A percentile compares a stretch with the other conserved stretches of the same genome.
phyloP scores from a whole-genome alignment of 1,140 invertebrate species.

The Riptortus pedestris region DNA sequence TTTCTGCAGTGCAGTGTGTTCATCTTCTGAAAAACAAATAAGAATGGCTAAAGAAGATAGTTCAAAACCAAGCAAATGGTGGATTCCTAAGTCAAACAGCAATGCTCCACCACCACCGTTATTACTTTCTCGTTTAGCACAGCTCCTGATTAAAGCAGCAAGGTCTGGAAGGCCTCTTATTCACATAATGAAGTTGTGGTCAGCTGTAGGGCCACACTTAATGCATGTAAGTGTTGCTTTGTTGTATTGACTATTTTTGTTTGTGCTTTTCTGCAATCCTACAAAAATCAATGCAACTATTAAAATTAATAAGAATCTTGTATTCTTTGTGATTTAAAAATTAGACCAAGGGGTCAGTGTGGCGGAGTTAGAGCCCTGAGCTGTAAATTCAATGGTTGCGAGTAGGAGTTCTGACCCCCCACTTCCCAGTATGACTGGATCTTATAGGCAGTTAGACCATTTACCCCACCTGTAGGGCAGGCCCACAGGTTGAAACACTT shows the following conservation, averaged over 20 bases:
- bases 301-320: too few species aligned
- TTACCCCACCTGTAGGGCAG: too few species aligned
- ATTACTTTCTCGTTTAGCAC: slow-evolving; percentile 67
- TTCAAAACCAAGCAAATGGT: slow-evolving; percentile 22
- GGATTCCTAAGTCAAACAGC: slow-evolving; percentile 22
- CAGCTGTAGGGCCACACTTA: slow-evolving; percentile 77
- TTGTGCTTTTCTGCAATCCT: too few species aligned
- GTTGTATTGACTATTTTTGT: background rate
- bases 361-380: too few species aligned
- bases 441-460: too few species aligned
- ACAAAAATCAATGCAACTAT: too few species aligned
- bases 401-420: too few species aligned
- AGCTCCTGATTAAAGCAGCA: slow-evolving; percentile 76
- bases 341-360: too few species aligned
- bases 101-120: slow-evolving; percentile 23
- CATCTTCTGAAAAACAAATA: slow-evolving; percentile 66
- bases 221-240: slow-evolving; percentile 57
- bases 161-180: slow-evolving; percentile 75
- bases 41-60: slow-evolving; percentile 8
- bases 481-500: too few species aligned
- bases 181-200: slow-evolving; percentile 81
- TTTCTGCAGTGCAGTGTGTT: slow-evolving; percentile 69
- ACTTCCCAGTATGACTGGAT: too few species aligned
- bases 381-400: too few species aligned
- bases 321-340: too few species aligned